Base-by-base conservation (phyloP, 2,797 vertebrate genomes). In the Limnodromus scolopaceus region DNA sequence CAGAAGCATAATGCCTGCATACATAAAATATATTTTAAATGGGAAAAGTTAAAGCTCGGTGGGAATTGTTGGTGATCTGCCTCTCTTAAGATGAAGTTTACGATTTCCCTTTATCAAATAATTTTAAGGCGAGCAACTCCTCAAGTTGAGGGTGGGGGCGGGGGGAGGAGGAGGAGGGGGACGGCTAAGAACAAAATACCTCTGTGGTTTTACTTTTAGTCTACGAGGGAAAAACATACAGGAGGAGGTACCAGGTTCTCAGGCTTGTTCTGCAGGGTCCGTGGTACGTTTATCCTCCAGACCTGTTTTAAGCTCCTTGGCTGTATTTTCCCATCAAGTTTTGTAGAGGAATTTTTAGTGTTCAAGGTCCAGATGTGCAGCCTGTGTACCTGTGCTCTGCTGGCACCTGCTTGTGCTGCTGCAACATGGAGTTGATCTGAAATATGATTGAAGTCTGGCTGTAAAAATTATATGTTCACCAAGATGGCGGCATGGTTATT, bases 31-130 rank as follows among this genome's bases (percentile, higher is more conserved):
- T 11, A 6, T 72, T 89, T 81, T 72, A 55, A 92, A 92, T 91
- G 30, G 83, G 24, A 81, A 87, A 91, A 91, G 78, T 95, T 96
- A 89, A 78, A 91, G 43, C 87, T 78, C 75, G 34, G 72, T 75
- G 61, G 87, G 84, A 85, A 11, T 71, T 65, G 78, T 70, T 75
- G 55, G 64, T 96, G 93, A 96, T 94, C 93, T 92, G 69, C 87
- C 38, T 86, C 55, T 88, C 82, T 74, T 38, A 71, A 78, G 80
- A n/a, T 71, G 72, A 94, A 84, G 88, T 78, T 93, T 92, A 61
- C 0, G 1, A 45, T 88, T 90, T 77, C 72, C 68, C 60, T 80
- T 92, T 95, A 94, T 84, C 85, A 72, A 72, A 58, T 88, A 92
- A 90, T 96, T 94, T 90, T 61, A 72, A 72, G 70, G 86, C 2